Evolutionary conservation across 2,888 invertebrate genomes (phyloP).

Genomic region (Apocheima hispidaria): DNA sequence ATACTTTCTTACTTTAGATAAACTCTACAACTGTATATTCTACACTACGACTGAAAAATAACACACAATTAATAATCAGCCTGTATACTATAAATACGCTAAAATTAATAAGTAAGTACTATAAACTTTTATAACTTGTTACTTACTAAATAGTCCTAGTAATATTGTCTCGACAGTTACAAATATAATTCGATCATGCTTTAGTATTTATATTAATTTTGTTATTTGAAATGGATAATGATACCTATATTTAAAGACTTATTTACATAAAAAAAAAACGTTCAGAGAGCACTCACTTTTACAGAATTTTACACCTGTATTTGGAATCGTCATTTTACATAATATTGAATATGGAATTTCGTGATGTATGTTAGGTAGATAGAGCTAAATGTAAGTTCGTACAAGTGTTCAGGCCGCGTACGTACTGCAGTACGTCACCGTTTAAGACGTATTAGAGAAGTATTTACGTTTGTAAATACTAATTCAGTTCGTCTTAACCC

Average conservation of each 20-base stretch:
- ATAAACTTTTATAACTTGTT: constrained; percentile 9
- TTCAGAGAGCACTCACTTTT: constrained; percentile 32
- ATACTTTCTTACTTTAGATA: constrained; percentile 31
- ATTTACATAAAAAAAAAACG: constrained; percentile 29
- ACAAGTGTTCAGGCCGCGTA: too few species aligned
- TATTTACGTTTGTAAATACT: too few species aligned
- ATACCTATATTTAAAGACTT: constrained; percentile 22
- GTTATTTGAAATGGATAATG: constrained; percentile 23
- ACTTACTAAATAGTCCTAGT: constrained; percentile 5
- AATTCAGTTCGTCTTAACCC: too few species aligned
- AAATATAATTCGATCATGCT: constrained; percentile 21
- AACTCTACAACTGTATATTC: constrained; percentile 35
- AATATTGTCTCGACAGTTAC: not conserved
- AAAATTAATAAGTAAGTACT: constrained; percentile 8
- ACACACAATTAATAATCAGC: constrained; percentile 24
- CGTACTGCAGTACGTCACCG: too few species aligned
- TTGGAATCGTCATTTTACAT: not conserved
- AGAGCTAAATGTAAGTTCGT: too few species aligned
- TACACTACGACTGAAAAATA: constrained; percentile 39
- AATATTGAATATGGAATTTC: not conserved
- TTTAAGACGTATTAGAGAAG: too few species aligned
- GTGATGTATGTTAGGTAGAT: not conserved
- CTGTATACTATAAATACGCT: constrained; percentile 21
- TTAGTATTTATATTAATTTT: constrained; percentile 25
- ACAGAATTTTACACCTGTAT: constrained; percentile 8